Evolutionary conservation across 1,140 invertebrate species (phyloP).

Genomic region (Phortica variegata): DNA sequence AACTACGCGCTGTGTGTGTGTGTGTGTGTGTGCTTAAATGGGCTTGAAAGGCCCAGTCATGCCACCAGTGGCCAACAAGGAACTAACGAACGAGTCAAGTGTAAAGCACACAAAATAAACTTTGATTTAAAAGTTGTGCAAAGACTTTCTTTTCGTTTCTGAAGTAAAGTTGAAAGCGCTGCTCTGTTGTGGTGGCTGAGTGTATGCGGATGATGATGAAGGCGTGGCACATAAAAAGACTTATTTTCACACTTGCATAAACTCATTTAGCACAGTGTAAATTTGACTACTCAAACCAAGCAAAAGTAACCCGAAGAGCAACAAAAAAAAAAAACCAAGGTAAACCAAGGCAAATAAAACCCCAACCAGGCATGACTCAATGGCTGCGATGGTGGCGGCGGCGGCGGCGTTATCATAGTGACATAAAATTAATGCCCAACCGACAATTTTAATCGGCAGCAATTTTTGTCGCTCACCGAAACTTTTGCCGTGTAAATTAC

Average conservation of each 20-base stretch:
- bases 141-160: background rate
- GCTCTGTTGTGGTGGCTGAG: constrained; percentile 7
- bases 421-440: constrained; percentile 56
- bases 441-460: constrained; percentile 56
- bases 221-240: constrained; percentile 40
- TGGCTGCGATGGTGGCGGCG: constrained; percentile 13
- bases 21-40: background rate
- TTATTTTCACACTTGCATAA: constrained; percentile 55
- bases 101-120: no score
- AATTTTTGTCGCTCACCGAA: constrained; percentile 40
- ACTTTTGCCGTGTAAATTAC: constrained; percentile 43
- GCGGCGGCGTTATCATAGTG: constrained; percentile 40
- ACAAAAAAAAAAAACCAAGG: no score
- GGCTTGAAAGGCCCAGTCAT: background rate
- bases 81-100: background rate
- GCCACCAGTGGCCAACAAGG: background rate
- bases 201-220: no score
- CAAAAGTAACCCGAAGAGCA: constrained; percentile 32
- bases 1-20: constrained; percentile 23
- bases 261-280: constrained; percentile 36
- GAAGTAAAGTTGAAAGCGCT: background rate
- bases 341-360: background rate
- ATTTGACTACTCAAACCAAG: no score
- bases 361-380: constrained; percentile 35
- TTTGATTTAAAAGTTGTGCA: no score